phyloP scores from a whole-genome alignment of 1,140 invertebrate species.

The Diabrotica undecimpunctata region DNA sequence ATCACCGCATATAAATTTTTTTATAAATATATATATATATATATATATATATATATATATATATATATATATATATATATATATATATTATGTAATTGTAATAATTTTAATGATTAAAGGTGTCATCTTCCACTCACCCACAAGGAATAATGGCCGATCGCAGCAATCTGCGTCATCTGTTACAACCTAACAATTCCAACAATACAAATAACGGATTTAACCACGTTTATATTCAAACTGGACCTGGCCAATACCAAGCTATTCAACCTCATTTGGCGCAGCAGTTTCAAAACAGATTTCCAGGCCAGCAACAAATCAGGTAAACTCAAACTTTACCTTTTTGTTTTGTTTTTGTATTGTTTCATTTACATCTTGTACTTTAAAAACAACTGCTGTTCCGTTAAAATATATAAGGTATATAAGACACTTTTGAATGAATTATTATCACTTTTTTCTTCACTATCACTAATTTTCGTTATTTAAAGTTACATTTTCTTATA shows the following conservation, averaged over 20 bases:
- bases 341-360: background rate
- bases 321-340: background rate
- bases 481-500: too few relatives aligned
- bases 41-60: constrained; percentile 5
- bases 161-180: constrained; percentile 40
- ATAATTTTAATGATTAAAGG: constrained; percentile 22
- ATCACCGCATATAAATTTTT: background rate
- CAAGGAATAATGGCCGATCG: constrained; percentile 44
- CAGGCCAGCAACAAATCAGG: constrained; percentile 28
- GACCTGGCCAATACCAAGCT: constrained; percentile 44
- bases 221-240: constrained; percentile 45
- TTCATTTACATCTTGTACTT: background rate
- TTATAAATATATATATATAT: background rate
- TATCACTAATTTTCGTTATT: too few relatives aligned
- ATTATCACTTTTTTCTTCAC: too few relatives aligned
- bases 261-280: constrained; percentile 42
- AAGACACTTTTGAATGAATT: too few relatives aligned
- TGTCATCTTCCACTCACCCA: constrained; percentile 47
- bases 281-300: constrained; percentile 42
- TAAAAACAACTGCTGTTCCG: background rate
- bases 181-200: constrained; percentile 35
- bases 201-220: constrained; percentile 25
- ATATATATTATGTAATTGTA: too few relatives aligned
- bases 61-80: constrained; percentile 8
- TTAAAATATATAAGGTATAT: background rate